Base-by-base conservation (phyloP, 2,888 invertebrate genomes). In the Phaonia tiefii region DNA sequence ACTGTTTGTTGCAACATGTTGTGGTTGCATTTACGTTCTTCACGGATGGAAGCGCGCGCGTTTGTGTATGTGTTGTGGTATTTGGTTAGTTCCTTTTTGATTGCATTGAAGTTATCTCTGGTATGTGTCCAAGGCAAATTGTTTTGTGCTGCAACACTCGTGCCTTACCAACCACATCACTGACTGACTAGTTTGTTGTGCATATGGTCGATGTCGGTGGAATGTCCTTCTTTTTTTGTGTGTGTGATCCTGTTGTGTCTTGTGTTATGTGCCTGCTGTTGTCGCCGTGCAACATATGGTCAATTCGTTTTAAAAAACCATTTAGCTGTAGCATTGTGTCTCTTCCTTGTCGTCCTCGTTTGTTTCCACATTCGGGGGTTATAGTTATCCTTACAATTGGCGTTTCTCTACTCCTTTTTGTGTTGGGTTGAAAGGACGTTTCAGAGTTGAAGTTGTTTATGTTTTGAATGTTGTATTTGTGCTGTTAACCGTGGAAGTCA, bases 401-500 rank as follows among this genome's bases (percentile, higher is more conserved):
- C 56, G 39, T 44, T 56, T 10, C n/a, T n/a, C n/a, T n/a, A n/a
- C n/a, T n/a, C n/a, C n/a, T n/a, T 26, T 39, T 31, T 3, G 17
- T 67, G 20, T 51, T 58, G 7, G 44, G 56, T 51, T 37, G 42
- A 42, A 8, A 39, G 39, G 42, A 49, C 1, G 46, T 31, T 2
- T 66, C 49, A 17, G 13, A 1, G 11, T 37, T 37, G 56, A 13
- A 3, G 26, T 13, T 58, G 10, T 69, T 25, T 71, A 13, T 26
- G 25, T 72, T 7, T 44, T 49, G 49, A 42, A 7, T 46, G 15
- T 56, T 39, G 46, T 60, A 20, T 71, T 22, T 80, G 82, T 79
- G 85, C 86, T 83, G 75, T 85, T 85, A 89, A 88, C 88, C 89
- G 87, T 89, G 86, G 88, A 89, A 87, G 89, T 89, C 86, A 87